These are phyloP conservation scores for Cladorhizidae sp. DNA, from an alignment of 37 sponge, comb jelly and placozoan species.

Conservation along the genomic window DNA sequence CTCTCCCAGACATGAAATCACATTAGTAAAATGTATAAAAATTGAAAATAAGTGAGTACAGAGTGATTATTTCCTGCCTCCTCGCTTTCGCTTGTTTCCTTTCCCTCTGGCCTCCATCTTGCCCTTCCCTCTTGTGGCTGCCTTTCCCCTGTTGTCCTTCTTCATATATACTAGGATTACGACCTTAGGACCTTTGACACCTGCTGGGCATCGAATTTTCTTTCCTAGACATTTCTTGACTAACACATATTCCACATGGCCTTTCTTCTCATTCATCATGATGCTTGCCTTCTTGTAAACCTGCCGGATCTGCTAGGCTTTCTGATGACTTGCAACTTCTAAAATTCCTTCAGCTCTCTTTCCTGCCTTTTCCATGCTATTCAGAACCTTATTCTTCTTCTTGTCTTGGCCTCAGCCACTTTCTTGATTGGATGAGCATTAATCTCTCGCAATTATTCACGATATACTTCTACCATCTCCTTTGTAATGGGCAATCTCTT, in stretches of 20 bases:
- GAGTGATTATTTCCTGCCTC: too few species aligned
- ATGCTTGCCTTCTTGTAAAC: slow-evolving; percentile 81
- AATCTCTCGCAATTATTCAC: slow-evolving; percentile 75
- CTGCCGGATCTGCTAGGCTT: slow-evolving; percentile 79
- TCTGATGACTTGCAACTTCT: slow-evolving; percentile 75
- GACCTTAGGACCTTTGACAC: slow-evolving; percentile 89
- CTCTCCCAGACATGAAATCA: too few species aligned
- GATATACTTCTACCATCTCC: slow-evolving; percentile 86
- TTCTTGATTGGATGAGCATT: slow-evolving; percentile 97
- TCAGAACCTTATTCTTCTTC: slow-evolving; percentile 68
- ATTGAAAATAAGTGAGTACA: too few species aligned
- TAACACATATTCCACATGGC: slow-evolving; percentile 90
- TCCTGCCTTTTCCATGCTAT: slow-evolving; percentile 53
- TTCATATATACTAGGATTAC: slow-evolving; percentile 97
- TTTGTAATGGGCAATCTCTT: slow-evolving; percentile 91
- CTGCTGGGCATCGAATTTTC: slow-evolving; percentile 75
- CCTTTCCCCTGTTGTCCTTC: slow-evolving; percentile 80
- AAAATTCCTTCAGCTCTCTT: slow-evolving; percentile 66
- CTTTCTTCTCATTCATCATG: slow-evolving; percentile 52
- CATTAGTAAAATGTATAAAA: too few species aligned
- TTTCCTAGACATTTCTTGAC: slow-evolving; percentile 77
- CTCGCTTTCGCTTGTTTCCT: too few species aligned
- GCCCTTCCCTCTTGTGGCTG: not conserved
- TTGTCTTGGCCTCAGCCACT: slow-evolving; percentile 94
- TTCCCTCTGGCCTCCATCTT: slow-evolving; percentile 11